A percentile compares a stretch with the other conserved stretches of the same genome.
Evolutionary conservation across 2,797 vertebrate genomes (phyloP).

Genomic region (Arrhamphus sclerolepis): DNA sequence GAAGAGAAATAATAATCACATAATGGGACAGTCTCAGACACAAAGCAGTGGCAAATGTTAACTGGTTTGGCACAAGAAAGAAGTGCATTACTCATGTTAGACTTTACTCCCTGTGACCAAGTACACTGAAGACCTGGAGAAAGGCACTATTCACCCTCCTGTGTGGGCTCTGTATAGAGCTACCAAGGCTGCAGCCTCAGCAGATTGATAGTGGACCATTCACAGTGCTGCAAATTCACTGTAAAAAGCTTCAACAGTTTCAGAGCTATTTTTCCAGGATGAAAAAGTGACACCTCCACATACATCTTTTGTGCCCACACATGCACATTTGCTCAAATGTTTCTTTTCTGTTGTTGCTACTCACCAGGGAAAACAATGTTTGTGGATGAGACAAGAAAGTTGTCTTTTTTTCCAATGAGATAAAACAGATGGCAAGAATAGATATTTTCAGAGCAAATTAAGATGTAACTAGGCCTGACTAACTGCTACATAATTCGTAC

Average conservation of each 20-base stretch:
- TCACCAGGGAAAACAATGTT: not conserved
- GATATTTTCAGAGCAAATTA: constrained; percentile 12
- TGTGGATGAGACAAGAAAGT: not conserved
- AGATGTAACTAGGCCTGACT: constrained; percentile 8
- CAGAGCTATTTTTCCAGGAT: constrained; percentile 10
- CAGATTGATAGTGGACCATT: constrained; percentile 31
- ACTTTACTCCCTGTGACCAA: constrained; percentile 16
- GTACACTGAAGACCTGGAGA: constrained; percentile 40
- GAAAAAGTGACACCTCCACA: constrained; percentile 17
- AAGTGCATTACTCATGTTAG: constrained; percentile 37
- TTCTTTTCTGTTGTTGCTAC: not conserved
- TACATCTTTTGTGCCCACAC: constrained; percentile 11
- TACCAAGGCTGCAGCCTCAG: constrained; percentile 60
- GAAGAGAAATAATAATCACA: constrained; percentile 4
- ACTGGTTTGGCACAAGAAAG: constrained; percentile 31
- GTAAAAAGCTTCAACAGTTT: constrained; percentile 30
- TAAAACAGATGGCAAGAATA: constrained; percentile 24
- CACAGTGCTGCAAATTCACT: constrained; percentile 22
- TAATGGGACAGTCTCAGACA: constrained; percentile 22
- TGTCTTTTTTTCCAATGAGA: not conserved
- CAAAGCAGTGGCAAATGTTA: constrained; percentile 38
- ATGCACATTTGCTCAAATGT: constrained; percentile 2
- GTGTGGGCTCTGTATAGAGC: constrained; percentile 52
- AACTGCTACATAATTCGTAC: constrained; percentile 14
- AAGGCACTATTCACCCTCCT: constrained; percentile 22